phyloP scores from a whole-genome alignment of 2,888 invertebrate genomes.

The Actias luna region DNA sequence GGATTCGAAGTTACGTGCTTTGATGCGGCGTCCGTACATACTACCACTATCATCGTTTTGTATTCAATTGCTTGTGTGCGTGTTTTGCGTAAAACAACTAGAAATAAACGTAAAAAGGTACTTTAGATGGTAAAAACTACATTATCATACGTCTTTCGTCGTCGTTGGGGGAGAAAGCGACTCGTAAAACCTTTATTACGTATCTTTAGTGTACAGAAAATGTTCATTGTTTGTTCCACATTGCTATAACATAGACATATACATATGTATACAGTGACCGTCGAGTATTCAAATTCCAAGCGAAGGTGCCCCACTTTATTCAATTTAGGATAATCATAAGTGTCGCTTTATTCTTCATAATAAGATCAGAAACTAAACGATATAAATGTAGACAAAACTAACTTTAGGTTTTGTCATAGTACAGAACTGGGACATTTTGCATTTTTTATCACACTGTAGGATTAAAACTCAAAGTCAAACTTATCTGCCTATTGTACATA shows the following conservation, averaged over 20 bases:
- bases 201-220: not conserved
- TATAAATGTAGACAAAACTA: not conserved
- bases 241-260: no score
- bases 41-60: no score
- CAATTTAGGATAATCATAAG: constrained; percentile 1
- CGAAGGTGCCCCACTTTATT: not conserved
- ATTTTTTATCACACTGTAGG: not conserved
- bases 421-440: not conserved
- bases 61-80: no score
- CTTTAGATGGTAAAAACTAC: not conserved
- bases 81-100: not conserved
- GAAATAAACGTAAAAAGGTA: not conserved
- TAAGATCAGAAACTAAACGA: not conserved
- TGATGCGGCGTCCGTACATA: no score
- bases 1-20: no score
- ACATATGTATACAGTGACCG: not conserved
- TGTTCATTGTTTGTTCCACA: not conserved
- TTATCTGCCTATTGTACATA: no score
- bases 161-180: not conserved
- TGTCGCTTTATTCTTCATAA: not conserved
- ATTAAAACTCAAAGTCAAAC: no score
- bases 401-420: not conserved
- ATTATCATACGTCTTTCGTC: not conserved
- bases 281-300: not conserved
- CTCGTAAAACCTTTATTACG: not conserved